phyloP scores from a whole-genome alignment of 1,140 invertebrate genomes.

The Neodiprion lecontei region DNA sequence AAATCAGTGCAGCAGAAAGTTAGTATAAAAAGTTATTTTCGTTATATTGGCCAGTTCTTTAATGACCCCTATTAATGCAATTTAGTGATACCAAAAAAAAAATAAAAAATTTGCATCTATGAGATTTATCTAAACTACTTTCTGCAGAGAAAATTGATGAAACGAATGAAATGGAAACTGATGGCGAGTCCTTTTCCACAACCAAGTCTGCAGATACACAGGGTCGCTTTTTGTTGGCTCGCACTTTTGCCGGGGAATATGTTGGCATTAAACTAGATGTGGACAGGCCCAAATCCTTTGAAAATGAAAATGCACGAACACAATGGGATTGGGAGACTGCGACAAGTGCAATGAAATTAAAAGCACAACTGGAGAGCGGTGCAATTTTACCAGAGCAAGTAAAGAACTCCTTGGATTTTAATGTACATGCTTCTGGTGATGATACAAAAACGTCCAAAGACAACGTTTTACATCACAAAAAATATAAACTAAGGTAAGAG shows the following conservation, averaged over 20 bases:
- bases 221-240: constrained; percentile 60
- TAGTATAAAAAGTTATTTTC: neutral
- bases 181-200: constrained; percentile 37
- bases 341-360: constrained; percentile 66
- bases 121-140: neutral
- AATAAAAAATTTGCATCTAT: neutral
- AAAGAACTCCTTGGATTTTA: constrained; percentile 65
- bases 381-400: constrained; percentile 67
- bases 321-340: constrained; percentile 69
- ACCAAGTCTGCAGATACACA: constrained; percentile 32
- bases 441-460: constrained; percentile 59
- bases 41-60: too few relatives aligned
- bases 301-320: constrained; percentile 59
- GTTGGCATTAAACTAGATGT: constrained; percentile 67
- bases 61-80: too few relatives aligned
- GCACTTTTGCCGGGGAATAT: constrained; percentile 65
- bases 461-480: constrained; percentile 41
- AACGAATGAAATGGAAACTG: constrained; percentile 26
- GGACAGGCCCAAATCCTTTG: constrained; percentile 59
- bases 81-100: neutral
- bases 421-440: constrained; percentile 60
- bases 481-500: constrained; percentile 48
- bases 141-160: constrained; percentile 46
- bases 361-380: constrained; percentile 66
- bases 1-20: neutral